phyloP scores from a whole-genome alignment of 1,140 invertebrate species.

The Caenorhabditis brenneri region DNA sequence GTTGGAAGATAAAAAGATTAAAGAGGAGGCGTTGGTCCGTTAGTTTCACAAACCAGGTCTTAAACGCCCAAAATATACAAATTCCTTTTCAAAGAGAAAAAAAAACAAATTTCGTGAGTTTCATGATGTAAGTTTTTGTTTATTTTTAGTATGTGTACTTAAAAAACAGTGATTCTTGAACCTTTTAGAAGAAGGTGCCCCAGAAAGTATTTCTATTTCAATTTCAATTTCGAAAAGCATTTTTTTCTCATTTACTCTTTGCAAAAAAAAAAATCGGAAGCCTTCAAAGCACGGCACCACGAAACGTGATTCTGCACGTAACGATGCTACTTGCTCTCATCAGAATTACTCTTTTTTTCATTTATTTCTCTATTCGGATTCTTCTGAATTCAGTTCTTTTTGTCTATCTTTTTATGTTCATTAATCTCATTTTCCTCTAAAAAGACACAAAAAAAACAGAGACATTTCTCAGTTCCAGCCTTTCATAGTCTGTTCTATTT shows the following conservation, averaged over 20 bases:
- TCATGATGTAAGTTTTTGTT: background rate
- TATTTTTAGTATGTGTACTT: background rate
- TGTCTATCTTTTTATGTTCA: background rate
- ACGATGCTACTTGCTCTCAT: slow-evolving; percentile 34
- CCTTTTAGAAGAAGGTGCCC: background rate
- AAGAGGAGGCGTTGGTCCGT: background rate
- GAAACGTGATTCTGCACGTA: slow-evolving; percentile 38
- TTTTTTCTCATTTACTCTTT: slow-evolving; percentile 3
- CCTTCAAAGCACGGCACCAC: background rate
- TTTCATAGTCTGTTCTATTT: no score
- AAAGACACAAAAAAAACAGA: background rate
- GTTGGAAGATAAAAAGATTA: background rate
- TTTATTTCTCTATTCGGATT: background rate
- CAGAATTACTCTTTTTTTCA: background rate
- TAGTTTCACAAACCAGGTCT: background rate
- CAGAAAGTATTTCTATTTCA: slow-evolving; percentile 26
- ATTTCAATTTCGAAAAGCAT: background rate
- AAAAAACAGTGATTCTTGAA: slow-evolving; percentile 27
- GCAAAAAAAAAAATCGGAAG: background rate
- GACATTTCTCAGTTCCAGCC: background rate
- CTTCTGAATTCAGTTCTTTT: background rate
- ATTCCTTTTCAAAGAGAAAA: background rate
- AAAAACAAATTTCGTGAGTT: background rate
- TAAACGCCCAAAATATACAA: background rate
- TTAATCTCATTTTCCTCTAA: background rate